Base-by-base conservation (phyloP, 1,140 invertebrate species). In the Calycopis cecrops region DNA sequence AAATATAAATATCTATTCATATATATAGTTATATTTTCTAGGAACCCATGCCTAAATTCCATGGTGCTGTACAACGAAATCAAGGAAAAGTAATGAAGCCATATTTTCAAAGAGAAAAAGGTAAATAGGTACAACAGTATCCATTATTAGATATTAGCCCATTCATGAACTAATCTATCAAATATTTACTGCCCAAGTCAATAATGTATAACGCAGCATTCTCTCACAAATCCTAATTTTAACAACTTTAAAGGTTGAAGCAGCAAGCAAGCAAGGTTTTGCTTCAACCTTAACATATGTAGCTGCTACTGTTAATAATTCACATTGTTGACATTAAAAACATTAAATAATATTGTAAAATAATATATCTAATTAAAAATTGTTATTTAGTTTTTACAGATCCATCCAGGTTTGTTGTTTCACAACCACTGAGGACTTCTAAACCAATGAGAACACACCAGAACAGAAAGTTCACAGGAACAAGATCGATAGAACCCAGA, bases 341-440 rank as follows among this genome's bases (percentile, higher is more conserved):
- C n/a, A n/a, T n/a, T n/a, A n/a, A n/a, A n/a, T n/a, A n/a, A n/a
- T n/a, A n/a, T n/a, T n/a, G n/a, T n/a, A n/a, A n/a, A n/a, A n/a
- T n/a, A n/a, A n/a, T n/a, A n/a, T n/a, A 34, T 50, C 6, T 16
- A 53, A 52, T 8, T 9, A 42, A 9, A 4, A 3, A n/a, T 52
- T 57, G 59, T 56, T 62, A 63, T 72, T 40, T 57, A 86, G 83
- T 82, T 16, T 86, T 84, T 65, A 62, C 67, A 54, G 83, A 86
- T 54, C 64, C 68, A 35, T 76, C 83, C 14, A 79, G 83, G 56
- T 78, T 81, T 63, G 80, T 86, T 34, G 69, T 73, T 14, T 79
- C 74, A 9, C 79, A 83, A 35, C 67, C 73, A 49, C 48, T 67
- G 49, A 16, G 44, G 51, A n/a, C 59, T 21, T 56, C 66, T 48